Evolutionary conservation across 2,113 vertebrate species (phyloP).

Genomic region (Hippocampus barbouri): DNA sequence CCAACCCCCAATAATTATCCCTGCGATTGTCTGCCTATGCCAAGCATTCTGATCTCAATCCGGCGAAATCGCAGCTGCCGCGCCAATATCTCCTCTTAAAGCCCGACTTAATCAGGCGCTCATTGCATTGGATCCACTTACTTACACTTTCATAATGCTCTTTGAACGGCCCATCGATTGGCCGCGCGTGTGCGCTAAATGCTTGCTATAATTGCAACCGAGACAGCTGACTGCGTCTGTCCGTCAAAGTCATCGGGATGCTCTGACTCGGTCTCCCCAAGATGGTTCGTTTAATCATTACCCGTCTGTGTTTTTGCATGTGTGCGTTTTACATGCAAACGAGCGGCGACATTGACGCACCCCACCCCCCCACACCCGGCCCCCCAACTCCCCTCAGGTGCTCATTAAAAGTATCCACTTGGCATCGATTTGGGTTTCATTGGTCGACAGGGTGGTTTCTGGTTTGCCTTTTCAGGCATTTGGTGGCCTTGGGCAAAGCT

Average conservation of each 20-base stretch:
- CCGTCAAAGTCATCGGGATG: background rate
- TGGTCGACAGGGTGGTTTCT: conserved; percentile 53
- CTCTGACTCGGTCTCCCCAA: background rate
- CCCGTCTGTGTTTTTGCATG: conserved; percentile 15
- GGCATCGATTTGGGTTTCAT: conserved; percentile 53
- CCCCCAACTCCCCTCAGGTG: background rate
- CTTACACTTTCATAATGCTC: conserved; percentile 49
- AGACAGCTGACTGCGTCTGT: conserved; percentile 51
- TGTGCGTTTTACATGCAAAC: conserved; percentile 23
- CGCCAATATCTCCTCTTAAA: conserved; percentile 60
- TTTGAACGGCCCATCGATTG: conserved; percentile 33
- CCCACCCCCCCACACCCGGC: conserved; percentile 17
- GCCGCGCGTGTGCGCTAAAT: conserved; percentile 36
- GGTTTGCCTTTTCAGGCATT: conserved; percentile 62
- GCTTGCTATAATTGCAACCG: conserved; percentile 40
- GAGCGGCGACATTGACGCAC: conserved; percentile 25
- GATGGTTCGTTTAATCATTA: background rate
- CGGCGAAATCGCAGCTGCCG: conserved; percentile 68
- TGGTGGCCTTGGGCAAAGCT: conserved; percentile 38
- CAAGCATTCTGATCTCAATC: conserved; percentile 61
- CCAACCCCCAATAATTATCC: too few relatives aligned
- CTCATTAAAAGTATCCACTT: conserved; percentile 52
- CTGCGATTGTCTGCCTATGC: conserved; percentile 19
- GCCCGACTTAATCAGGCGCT: conserved; percentile 63
- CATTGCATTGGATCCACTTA: conserved; percentile 69